Conservation (phyloP, 2,797 vertebrate species). For the Spinibarbus caldwelli region DNA sequence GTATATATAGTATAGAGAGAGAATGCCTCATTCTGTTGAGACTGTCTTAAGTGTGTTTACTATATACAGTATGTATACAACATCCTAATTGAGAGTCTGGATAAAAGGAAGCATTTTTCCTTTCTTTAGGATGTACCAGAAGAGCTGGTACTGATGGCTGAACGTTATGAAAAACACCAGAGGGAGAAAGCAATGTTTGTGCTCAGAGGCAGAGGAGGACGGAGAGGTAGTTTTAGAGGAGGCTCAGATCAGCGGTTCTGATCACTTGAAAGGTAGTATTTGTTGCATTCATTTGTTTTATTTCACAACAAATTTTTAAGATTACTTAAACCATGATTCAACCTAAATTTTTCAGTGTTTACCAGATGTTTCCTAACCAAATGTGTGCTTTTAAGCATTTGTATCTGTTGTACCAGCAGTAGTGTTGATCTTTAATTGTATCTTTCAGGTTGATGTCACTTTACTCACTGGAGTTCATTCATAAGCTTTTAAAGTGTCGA, state of each 20-base stretch:
- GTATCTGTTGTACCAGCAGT: background rate
- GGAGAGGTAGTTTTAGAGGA: slow-evolving; percentile 59
- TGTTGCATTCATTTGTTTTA: background rate
- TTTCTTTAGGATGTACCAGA: slow-evolving; percentile 84
- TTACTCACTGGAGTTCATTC: background rate
- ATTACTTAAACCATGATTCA: background rate
- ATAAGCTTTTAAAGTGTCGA: slow-evolving; percentile 20
- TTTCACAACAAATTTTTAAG: background rate
- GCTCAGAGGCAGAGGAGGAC: slow-evolving; percentile 67
- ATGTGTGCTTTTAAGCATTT: slow-evolving; percentile 1
- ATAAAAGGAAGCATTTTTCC: background rate
- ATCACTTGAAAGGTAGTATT: slow-evolving; percentile 44
- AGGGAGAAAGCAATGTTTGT: slow-evolving; percentile 71
- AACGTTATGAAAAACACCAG: slow-evolving; percentile 86
- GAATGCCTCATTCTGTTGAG: background rate
- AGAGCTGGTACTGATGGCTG: slow-evolving; percentile 88
- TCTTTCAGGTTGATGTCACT: slow-evolving; percentile 16
- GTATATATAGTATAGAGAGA: no score
- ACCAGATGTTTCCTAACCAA: background rate
- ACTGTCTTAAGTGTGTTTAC: background rate
- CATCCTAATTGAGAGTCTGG: background rate
- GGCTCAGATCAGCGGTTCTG: slow-evolving; percentile 63
- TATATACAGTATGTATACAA: background rate
- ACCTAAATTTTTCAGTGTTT: background rate
- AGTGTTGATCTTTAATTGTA: background rate